Conservation (phyloP, 2,888 invertebrate genomes). For the Prosopocoilus inquinatus region DNA sequence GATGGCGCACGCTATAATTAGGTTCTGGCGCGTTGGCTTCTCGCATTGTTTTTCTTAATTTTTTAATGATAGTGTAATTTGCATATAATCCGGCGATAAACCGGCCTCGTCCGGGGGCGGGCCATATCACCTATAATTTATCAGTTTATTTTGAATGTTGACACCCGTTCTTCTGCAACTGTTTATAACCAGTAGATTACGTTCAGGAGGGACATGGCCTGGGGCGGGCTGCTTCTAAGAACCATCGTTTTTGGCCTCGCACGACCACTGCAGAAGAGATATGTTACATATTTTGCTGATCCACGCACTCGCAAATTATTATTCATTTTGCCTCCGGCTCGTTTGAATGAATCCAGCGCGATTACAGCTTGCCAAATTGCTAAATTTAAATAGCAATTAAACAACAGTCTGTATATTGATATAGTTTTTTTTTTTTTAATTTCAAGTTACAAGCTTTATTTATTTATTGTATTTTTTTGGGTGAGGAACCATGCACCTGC, state of each 20-base stretch:
- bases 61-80: slow-evolving; percentile 5
- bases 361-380: not conserved
- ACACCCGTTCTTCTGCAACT: slow-evolving; percentile 22
- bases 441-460: no score
- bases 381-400: no score
- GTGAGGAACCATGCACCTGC: no score
- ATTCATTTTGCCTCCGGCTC: not conserved
- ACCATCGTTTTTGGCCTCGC: not conserved
- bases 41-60: slow-evolving; percentile 12
- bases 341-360: not conserved
- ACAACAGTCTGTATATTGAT: no score
- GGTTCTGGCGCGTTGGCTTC: slow-evolving; percentile 7
- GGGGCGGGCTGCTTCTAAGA: slow-evolving; percentile 2
- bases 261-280: not conserved
- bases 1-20: slow-evolving; percentile 9
- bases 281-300: slow-evolving; percentile 2
- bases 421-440: no score
- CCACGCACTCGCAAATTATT: slow-evolving; percentile 3
- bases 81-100: not conserved
- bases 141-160: slow-evolving; percentile 24
- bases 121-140: slow-evolving; percentile 18
- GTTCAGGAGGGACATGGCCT: not conserved
- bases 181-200: slow-evolving; percentile 12
- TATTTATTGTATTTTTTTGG: no score
- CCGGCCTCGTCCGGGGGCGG: not conserved